These are phyloP conservation scores for Pediacus dermestoides DNA, from an alignment of 2,888 invertebrate genomes.

Conservation along the genomic window DNA sequence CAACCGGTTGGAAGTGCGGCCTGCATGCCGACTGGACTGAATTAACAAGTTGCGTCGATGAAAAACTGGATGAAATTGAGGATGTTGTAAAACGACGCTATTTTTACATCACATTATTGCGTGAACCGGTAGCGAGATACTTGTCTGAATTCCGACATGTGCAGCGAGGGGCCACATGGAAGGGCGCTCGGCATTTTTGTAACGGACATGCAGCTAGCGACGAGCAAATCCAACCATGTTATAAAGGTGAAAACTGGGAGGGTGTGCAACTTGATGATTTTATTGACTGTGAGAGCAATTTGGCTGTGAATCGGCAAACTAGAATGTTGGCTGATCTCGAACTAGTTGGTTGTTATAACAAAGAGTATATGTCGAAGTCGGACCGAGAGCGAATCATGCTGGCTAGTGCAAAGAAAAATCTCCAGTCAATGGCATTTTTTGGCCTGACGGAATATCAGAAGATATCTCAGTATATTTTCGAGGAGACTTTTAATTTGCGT, in stretches of 20 bases:
- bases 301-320: conserved; percentile 95
- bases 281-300: conserved; percentile 84
- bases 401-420: conserved; percentile 92
- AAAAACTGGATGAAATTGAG: conserved; percentile 87
- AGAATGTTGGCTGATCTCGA: conserved; percentile 96
- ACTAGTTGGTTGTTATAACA: conserved; percentile 90
- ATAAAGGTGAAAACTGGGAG: conserved; percentile 74
- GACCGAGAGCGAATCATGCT: conserved; percentile 84
- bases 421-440: conserved; percentile 94
- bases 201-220: conserved; percentile 72
- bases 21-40: conserved; percentile 99
- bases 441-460: conserved; percentile 95
- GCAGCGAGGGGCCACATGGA: conserved; percentile 95
- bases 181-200: conserved; percentile 73
- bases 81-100: conserved; percentile 65
- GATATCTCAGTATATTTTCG: conserved; percentile 89
- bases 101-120: conserved; percentile 92
- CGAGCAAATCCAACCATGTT: conserved; percentile 82
- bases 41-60: conserved; percentile 86
- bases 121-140: conserved; percentile 91
- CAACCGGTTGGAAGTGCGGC: conserved; percentile 97
- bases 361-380: conserved; percentile 65
- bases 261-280: conserved; percentile 90
- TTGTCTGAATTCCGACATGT: conserved; percentile 97
- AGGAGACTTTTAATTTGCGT: conserved; percentile 87